A percentile compares a stretch with the other conserved stretches of the same genome.
phyloP scores from a whole-genome alignment of 2,797 vertebrate species.

The Pteropus rufus region DNA sequence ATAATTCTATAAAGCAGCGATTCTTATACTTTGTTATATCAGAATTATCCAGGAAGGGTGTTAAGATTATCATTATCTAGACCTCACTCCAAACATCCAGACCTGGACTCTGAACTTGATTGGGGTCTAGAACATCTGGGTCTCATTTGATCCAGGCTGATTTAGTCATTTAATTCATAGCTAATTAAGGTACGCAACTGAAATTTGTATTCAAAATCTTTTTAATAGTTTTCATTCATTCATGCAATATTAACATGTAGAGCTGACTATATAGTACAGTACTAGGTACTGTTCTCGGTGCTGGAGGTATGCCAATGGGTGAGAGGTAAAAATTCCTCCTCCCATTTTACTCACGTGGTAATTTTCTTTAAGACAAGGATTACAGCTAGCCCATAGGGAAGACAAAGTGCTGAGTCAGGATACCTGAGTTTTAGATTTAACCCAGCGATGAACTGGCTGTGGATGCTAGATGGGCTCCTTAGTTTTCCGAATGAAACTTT shows the following conservation, averaged over 20 bases:
- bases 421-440: neutral
- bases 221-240: neutral
- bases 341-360: neutral
- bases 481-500: neutral
- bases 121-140: neutral
- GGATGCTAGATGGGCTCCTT: neutral
- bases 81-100: neutral
- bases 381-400: too few relatives aligned
- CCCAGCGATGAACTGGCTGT: neutral
- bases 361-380: neutral
- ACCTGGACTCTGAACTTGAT: neutral
- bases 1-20: neutral
- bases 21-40: neutral
- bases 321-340: too few relatives aligned
- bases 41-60: neutral
- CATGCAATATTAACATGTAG: neutral
- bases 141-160: neutral
- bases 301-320: neutral
- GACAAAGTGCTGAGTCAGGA: neutral
- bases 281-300: neutral
- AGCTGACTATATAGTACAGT: neutral
- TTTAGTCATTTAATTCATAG: neutral
- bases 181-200: neutral
- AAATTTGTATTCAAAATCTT: constrained; percentile 1
- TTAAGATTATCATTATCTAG: neutral